Conservation (phyloP, 2,113 vertebrate genomes). For the Mola mola region DNA sequence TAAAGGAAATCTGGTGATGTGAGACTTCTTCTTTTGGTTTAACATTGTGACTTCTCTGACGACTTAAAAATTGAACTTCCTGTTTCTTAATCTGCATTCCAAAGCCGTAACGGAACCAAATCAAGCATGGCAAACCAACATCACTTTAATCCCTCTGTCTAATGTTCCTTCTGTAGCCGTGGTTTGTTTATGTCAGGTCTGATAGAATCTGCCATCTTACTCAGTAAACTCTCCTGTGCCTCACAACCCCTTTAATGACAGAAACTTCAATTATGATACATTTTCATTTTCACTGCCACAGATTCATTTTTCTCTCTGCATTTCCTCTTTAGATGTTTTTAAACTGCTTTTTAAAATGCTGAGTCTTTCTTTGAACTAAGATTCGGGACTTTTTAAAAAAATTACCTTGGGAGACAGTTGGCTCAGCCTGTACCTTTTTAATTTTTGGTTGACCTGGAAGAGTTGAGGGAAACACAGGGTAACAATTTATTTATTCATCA, state of each 20-base stretch:
- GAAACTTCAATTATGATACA: neutral
- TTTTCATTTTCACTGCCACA: neutral
- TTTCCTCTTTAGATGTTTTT: neutral
- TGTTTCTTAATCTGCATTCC: neutral
- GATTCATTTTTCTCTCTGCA: no score
- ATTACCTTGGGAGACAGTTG: conserved; percentile 11
- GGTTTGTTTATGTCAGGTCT: no score
- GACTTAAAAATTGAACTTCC: conserved; percentile 23
- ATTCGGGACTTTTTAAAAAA: no score
- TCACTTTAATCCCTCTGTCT: neutral
- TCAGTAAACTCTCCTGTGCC: no score
- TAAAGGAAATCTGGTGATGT: neutral
- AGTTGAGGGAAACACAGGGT: neutral
- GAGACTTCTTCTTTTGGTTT: conserved; percentile 24
- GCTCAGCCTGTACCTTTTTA: neutral
- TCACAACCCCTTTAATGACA: neutral
- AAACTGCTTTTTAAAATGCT: no score
- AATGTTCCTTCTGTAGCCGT: no score
- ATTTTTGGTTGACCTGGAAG: conserved; percentile 30
- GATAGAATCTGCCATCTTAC: no score
- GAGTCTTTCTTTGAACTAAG: neutral
- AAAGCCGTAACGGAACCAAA: neutral
- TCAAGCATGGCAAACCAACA: neutral
- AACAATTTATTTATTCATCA: no score
- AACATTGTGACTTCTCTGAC: neutral